A percentile compares a stretch with the other conserved stretches of the same genome.
Conservation (phyloP, 1,140 invertebrate species). For the Episyrphus balteatus region DNA sequence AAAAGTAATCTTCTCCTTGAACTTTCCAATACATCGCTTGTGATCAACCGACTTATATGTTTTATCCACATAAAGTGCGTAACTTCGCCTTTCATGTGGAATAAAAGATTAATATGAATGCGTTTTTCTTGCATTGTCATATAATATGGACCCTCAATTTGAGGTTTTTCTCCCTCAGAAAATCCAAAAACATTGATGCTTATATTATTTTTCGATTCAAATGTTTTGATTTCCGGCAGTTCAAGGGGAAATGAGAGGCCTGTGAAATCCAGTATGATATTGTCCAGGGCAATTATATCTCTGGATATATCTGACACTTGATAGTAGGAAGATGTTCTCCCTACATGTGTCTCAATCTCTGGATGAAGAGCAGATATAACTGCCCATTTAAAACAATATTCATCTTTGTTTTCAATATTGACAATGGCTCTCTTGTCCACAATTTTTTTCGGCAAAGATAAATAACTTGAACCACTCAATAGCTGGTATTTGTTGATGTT, state of each 20-base stretch:
- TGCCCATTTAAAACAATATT: slow-evolving; percentile 22
- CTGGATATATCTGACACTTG: background rate
- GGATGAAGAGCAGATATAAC: slow-evolving; percentile 13
- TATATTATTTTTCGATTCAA: slow-evolving; percentile 9
- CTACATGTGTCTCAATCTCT: background rate
- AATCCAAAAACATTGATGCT: slow-evolving; percentile 6
- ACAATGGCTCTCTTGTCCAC: slow-evolving; percentile 19
- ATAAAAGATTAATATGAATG: slow-evolving; percentile 7
- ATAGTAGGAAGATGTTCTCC: no score
- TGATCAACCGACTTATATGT: slow-evolving; percentile 14
- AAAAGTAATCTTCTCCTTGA: no score
- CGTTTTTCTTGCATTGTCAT: background rate
- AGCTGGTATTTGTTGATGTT: slow-evolving; percentile 26
- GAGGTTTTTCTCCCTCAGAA: background rate
- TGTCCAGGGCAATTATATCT: background rate
- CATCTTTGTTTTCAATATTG: slow-evolving; percentile 21
- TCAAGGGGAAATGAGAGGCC: slow-evolving; percentile 6
- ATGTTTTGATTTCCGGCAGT: slow-evolving; percentile 7
- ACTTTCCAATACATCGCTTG: slow-evolving; percentile 12
- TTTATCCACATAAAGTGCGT: slow-evolving; percentile 11
- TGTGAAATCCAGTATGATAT: background rate
- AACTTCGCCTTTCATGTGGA: slow-evolving; percentile 4
- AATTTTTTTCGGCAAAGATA: slow-evolving; percentile 17
- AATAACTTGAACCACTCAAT: slow-evolving; percentile 13
- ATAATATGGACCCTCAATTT: background rate